Percentiles rank a stretch among this genome's conserved stretches.
Conservation (phyloP, 2,888 invertebrate species). For the Tribolium freemani region DNA sequence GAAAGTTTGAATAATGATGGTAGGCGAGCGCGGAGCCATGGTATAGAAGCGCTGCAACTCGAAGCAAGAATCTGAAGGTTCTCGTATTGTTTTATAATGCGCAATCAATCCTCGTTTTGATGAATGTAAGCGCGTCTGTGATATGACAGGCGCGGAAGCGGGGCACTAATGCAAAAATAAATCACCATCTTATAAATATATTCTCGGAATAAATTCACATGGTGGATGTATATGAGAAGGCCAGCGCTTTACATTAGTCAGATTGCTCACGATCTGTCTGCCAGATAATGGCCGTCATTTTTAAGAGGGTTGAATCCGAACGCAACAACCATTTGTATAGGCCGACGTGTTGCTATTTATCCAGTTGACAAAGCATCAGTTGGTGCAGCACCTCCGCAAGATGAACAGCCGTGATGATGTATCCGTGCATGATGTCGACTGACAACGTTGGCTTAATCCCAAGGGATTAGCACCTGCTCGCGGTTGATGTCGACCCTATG, state of each 20-base stretch:
- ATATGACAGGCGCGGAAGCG: conserved; percentile 43
- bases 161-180: conserved; percentile 57
- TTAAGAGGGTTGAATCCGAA: conserved; percentile 65
- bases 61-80: conserved; percentile 19
- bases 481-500: conserved; percentile 59
- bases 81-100: conserved; percentile 33
- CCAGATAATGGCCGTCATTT: conserved; percentile 67
- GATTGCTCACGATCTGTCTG: conserved; percentile 66
- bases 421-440: conserved; percentile 51
- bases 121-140: conserved; percentile 23
- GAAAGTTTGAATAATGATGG: conserved; percentile 24
- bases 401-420: conserved; percentile 49
- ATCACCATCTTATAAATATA: conserved; percentile 64
- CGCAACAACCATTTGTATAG: conserved; percentile 63
- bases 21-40: conserved; percentile 15
- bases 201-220: conserved; percentile 58
- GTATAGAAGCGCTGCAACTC: conserved; percentile 21
- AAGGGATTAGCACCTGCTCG: conserved; percentile 60
- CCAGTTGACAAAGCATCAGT: conserved; percentile 59
- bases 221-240: conserved; percentile 50
- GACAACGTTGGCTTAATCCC: conserved; percentile 50
- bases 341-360: conserved; percentile 66
- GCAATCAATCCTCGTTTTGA: conserved; percentile 41
- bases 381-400: conserved; percentile 42
- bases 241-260: conserved; percentile 65